These are phyloP conservation scores for Anguilla obscura DNA, from an alignment of 2,797 vertebrate genomes.

Conservation along the genomic window DNA sequence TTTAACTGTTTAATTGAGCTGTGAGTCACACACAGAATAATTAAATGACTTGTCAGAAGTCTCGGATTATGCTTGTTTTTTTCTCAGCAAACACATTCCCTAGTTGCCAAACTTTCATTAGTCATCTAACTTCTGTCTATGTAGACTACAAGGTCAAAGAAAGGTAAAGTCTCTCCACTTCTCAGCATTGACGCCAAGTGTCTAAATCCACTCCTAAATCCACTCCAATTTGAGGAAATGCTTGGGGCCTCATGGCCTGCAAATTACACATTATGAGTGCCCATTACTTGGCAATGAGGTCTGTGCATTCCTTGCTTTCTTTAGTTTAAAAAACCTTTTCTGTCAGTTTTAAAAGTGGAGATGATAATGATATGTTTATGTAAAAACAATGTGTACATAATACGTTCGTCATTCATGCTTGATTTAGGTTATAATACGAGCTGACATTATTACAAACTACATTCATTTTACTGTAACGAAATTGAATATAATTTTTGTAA, in stretches of 20 bases:
- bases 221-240: constrained; percentile 17
- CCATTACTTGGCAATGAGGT: neutral
- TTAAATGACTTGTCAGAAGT: neutral
- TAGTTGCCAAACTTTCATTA: neutral
- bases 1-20: neutral
- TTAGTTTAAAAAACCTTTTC: neutral
- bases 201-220: constrained; percentile 20
- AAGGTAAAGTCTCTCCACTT: neutral
- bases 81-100: neutral
- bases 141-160: neutral
- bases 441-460: neutral
- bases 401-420: neutral
- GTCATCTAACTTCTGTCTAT: neutral
- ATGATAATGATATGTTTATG: neutral
- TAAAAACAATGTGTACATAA: neutral
- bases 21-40: neutral
- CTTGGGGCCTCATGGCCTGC: neutral
- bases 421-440: neutral
- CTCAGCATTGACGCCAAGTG: constrained; percentile 16
- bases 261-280: neutral
- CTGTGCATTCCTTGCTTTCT: neutral
- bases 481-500: neutral
- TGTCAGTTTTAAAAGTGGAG: neutral
- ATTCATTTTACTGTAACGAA: neutral
- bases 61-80: neutral